These are phyloP conservation scores for Ailurus styani DNA, from an alignment of 2,113 vertebrate species.

Conservation along the genomic window DNA sequence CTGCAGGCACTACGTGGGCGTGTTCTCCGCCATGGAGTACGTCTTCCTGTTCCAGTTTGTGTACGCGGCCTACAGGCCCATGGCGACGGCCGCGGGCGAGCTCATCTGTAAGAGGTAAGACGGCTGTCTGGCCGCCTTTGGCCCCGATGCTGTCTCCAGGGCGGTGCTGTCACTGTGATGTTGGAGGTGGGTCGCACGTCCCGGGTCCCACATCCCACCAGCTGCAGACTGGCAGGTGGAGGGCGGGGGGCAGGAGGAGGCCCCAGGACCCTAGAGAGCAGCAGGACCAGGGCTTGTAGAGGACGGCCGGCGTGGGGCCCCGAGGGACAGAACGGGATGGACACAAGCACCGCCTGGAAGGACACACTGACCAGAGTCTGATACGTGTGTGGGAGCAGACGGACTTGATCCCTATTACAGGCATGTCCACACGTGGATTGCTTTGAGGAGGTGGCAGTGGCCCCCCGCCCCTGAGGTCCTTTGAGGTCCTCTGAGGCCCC, in stretches of 20 bases:
- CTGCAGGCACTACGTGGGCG: neutral
- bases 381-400: too few species aligned
- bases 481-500: too few species aligned
- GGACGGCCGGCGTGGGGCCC: neutral
- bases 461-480: neutral
- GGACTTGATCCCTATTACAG: rapidly evolving
- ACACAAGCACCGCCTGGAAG: rapidly evolving
- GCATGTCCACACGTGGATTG: rapidly evolving
- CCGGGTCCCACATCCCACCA: neutral
- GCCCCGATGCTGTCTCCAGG: rapidly evolving
- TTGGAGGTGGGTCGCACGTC: neutral
- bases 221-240: neutral
- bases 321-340: neutral
- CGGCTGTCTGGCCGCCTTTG: too few species aligned
- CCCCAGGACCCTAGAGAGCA: neutral
- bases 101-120: conserved; percentile 88
- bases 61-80: conserved; percentile 88
- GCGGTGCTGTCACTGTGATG: neutral
- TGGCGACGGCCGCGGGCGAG: conserved; percentile 90
- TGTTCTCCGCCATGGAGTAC: neutral
- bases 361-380: neutral
- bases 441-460: neutral
- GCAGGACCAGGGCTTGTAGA: neutral
- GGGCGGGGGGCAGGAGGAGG: neutral
- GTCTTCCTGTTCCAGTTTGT: conserved; percentile 77